Percentiles rank a stretch among this genome's conserved stretches.
phyloP scores from a whole-genome alignment of 2,888 invertebrate species.

The Sphecodes monilicornis region DNA sequence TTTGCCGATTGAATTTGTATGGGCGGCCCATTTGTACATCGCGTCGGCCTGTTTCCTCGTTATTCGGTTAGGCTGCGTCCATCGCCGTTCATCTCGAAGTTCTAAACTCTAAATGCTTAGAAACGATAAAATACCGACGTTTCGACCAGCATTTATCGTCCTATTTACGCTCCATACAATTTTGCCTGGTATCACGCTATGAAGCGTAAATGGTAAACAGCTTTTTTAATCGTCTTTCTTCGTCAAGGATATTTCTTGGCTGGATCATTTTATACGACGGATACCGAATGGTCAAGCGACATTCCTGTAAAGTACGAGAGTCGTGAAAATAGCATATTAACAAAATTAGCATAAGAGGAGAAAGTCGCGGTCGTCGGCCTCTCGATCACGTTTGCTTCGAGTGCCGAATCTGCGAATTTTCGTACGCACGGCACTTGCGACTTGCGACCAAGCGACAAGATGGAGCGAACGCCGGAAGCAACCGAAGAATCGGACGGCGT shows the following conservation, averaged over 20 bases:
- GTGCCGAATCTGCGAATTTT: slow-evolving; percentile 71
- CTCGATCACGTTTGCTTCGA: slow-evolving; percentile 64
- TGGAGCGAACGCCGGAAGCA: slow-evolving; percentile 26
- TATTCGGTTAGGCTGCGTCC: neutral
- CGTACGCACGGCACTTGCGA: slow-evolving; percentile 54
- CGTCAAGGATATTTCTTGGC: slow-evolving; percentile 28
- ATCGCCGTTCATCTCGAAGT: neutral
- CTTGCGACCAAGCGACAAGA: slow-evolving; percentile 22
- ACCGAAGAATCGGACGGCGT: neutral
- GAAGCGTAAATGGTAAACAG: neutral
- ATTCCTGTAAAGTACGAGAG: slow-evolving; percentile 59
- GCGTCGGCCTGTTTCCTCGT: neutral
- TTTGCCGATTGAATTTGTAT: neutral
- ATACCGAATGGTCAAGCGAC: slow-evolving; percentile 52
- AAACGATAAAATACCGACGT: neutral
- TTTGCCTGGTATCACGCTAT: slow-evolving; percentile 42
- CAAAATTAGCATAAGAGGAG: slow-evolving; percentile 83
- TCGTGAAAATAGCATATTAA: slow-evolving; percentile 80
- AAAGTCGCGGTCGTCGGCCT: slow-evolving; percentile 81
- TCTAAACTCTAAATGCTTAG: neutral
- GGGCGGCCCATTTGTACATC: neutral
- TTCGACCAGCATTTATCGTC: neutral
- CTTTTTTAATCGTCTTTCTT: slow-evolving; percentile 42
- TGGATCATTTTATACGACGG: slow-evolving; percentile 40
- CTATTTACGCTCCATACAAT: neutral